Percentiles rank a stretch among this genome's conserved stretches.
Conservation (phyloP, 2,888 invertebrate species). For the Lysandra bellargus region DNA sequence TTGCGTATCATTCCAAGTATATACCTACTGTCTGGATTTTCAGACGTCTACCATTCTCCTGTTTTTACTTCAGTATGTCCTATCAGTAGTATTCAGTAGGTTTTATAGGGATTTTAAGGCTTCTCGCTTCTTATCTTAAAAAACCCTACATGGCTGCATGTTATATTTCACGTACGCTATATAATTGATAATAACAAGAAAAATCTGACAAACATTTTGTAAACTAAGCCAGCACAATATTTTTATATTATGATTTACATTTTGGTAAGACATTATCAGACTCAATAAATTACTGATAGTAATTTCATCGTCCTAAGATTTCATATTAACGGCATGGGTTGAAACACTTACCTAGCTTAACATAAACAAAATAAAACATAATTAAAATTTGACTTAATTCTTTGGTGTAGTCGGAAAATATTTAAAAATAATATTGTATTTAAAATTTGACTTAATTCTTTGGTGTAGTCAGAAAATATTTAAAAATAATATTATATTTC, state of each 20-base stretch:
- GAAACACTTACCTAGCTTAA: neutral
- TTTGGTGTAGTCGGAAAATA: no score
- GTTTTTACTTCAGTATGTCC: neutral
- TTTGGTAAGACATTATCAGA: neutral
- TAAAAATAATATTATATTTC: no score
- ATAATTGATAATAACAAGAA: neutral
- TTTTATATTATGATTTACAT: slow-evolving; percentile 1
- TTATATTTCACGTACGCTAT: neutral
- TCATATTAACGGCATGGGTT: neutral
- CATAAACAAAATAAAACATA: neutral
- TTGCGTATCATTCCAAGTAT: neutral
- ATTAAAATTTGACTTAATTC: no score
- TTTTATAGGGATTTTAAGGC: neutral
- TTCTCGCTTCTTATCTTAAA: no score
- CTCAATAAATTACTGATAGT: neutral
- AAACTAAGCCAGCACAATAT: neutral
- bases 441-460: no score
- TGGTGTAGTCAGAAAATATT: no score
- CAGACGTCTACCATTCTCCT: neutral
- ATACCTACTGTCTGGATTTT: neutral
- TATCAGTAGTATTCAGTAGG: no score
- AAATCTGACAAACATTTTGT: neutral
- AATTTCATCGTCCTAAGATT: neutral
- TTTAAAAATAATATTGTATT: no score
- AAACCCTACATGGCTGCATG: neutral